Conservation (phyloP, 2,113 vertebrate genomes). For the Brevimyrus niger region DNA sequence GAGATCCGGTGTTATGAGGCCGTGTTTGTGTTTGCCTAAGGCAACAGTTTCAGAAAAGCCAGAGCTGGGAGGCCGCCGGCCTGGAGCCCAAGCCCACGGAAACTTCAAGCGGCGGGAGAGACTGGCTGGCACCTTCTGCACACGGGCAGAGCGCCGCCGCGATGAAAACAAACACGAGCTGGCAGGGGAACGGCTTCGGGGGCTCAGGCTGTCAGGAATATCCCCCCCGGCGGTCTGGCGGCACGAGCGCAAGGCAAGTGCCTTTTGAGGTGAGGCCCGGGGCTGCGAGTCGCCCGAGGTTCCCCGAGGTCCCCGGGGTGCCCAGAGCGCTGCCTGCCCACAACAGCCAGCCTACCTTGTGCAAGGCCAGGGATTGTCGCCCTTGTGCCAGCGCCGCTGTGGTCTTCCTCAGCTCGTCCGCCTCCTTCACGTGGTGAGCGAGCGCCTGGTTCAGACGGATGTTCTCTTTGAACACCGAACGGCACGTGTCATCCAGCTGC, state of each 20-base stretch:
- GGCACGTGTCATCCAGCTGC: slow-evolving; percentile 64
- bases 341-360: slow-evolving; percentile 59
- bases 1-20: not conserved
- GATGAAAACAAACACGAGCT: slow-evolving; percentile 56
- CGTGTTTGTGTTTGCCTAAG: slow-evolving; percentile 46
- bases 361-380: slow-evolving; percentile 51
- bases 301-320: slow-evolving; percentile 19
- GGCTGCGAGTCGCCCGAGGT: slow-evolving; percentile 23
- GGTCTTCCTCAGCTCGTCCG: slow-evolving; percentile 52
- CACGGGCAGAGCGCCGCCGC: slow-evolving; percentile 42
- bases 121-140: slow-evolving; percentile 47
- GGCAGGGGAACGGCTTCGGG: slow-evolving; percentile 43
- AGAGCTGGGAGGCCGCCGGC: slow-evolving; percentile 32
- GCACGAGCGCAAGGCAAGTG: not conserved
- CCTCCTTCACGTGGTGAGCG: slow-evolving; percentile 61
- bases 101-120: slow-evolving; percentile 53
- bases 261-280: not conserved
- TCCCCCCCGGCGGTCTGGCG: slow-evolving; percentile 41
- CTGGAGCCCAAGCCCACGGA: slow-evolving; percentile 49
- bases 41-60: slow-evolving; percentile 40
- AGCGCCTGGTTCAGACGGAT: slow-evolving; percentile 63
- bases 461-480: slow-evolving; percentile 70
- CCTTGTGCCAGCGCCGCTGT: slow-evolving; percentile 51
- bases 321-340: not conserved
- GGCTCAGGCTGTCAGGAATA: slow-evolving; percentile 46